Evolutionary conservation across 2,888 invertebrate species (phyloP), one percentile per base, ranked within the genome.

Genomic region (Synanthedon vespiformis): DNA sequence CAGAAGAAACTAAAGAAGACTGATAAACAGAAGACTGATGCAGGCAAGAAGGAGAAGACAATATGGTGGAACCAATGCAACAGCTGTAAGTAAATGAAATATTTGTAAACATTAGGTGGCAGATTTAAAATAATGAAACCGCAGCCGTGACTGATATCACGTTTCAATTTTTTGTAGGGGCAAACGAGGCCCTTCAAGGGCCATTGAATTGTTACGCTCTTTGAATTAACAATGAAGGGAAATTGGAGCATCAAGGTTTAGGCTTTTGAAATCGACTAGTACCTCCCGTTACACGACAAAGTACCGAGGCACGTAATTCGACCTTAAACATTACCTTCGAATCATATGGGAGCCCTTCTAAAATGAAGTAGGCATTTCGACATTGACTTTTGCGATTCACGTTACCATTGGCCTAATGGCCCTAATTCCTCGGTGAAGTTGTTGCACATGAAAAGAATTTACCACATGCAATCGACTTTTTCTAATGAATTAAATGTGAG

Each of bases 31-130:
- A 83, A 86, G 83, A 84, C 84, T 84, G 84, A 83, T 64, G 66
- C 58, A 51, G 66, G 70, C 44, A 64, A 68, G 54, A 79, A 73
- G 55, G 85, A 87, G 65, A 88, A 87, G 70, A 80, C 76, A 40
- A 86, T 88, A 60, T 88, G 88, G 88, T 88, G 88, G 88, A 85
- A 86, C 57, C 85, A 87, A 64, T 85, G 86, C 69, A 82, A 72
- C 65, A 80, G 83, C 63, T 71, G 87, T 87, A 72, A 87, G 87
- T 85, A 51, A 34, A 34, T 34, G 8, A 34, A 34, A 34, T 34
- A 34, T 34, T 34, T 34, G 34, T 34, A 34, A 34, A 34, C 10
- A 3, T 10, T 34, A 34, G 4, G 44, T 44, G 14, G 11, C 12
- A 13, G n/a, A 44, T 44, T 44, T 44, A 6, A 44, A 44, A 13